These are phyloP conservation scores for Caenorhabditis sp. DNA, from an alignment of 2,888 invertebrate genomes.

Conservation along the genomic window DNA sequence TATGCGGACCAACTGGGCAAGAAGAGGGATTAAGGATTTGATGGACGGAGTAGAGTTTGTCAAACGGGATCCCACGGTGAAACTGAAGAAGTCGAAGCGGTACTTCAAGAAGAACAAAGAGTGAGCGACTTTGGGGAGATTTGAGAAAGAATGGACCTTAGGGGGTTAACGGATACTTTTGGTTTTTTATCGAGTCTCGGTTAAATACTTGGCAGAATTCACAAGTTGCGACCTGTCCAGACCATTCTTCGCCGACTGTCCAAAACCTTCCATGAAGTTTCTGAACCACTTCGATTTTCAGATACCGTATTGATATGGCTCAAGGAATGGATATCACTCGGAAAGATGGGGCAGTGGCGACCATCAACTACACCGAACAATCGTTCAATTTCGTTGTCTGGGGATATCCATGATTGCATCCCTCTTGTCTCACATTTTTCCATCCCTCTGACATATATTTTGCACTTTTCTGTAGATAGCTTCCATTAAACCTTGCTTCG, in stretches of 20 bases:
- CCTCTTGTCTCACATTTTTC: neutral
- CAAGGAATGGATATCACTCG: slow-evolving; percentile 10
- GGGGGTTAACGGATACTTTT: too few species aligned
- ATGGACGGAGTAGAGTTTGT: slow-evolving; percentile 14
- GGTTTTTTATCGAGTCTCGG: too few species aligned
- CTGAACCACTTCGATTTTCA: neutral
- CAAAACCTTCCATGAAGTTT: neutral
- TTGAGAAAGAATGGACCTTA: too few species aligned
- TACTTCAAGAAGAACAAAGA: neutral
- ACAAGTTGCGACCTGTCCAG: too few species aligned
- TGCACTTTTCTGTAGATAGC: too few species aligned
- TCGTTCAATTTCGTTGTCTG: slow-evolving; percentile 20
- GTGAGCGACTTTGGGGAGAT: too few species aligned
- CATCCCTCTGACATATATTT: too few species aligned
- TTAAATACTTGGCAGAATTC: too few species aligned
- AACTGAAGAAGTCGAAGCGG: slow-evolving; percentile 2
- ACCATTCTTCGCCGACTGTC: too few species aligned
- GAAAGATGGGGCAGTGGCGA: slow-evolving; percentile 21
- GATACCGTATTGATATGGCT: neutral
- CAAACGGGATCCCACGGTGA: slow-evolving; percentile 4
- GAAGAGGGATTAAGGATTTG: slow-evolving; percentile 1
- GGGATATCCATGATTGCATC: neutral
- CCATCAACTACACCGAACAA: neutral
- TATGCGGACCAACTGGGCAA: neutral
- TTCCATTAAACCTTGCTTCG: too few species aligned